Evolutionary conservation across 1,140 invertebrate species (phyloP).

Genomic region (Armadillidium nasatum): DNA sequence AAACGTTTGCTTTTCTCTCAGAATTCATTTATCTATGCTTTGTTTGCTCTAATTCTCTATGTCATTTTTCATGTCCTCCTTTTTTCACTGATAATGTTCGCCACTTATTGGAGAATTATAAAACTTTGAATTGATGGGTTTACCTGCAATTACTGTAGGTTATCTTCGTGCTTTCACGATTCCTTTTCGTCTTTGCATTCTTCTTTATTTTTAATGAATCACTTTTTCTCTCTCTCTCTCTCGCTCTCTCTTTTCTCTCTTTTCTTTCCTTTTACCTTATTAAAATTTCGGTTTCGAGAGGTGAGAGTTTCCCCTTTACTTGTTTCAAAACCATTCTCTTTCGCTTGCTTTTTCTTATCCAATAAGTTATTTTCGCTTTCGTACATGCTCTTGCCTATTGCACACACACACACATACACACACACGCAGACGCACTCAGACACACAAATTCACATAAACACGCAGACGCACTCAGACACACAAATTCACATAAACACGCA

Average conservation of each 20-base stretch:
- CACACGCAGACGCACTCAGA: no score
- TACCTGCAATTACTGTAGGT: constrained; percentile 4
- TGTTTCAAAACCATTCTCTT: neutral
- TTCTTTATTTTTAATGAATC: no score
- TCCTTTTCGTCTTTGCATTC: no score
- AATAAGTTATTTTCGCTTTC: constrained; percentile 1
- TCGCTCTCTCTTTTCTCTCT: no score
- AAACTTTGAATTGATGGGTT: neutral
- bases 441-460: neutral
- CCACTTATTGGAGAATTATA: constrained; percentile 2
- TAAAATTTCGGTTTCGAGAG: no score
- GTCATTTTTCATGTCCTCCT: neutral
- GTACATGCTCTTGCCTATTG: neutral
- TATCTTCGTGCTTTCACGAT: neutral
- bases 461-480: neutral
- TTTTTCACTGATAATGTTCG: neutral
- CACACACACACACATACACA: neutral
- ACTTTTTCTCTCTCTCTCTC: no score
- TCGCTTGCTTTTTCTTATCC: neutral
- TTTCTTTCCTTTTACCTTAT: no score
- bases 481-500: no score
- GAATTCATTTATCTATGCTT: neutral
- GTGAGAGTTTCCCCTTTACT: neutral
- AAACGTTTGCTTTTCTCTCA: neutral
- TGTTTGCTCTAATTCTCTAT: neutral